Base-by-base conservation (phyloP, 2,113 vertebrate species). In the Oxygymnocypris stewartii region DNA sequence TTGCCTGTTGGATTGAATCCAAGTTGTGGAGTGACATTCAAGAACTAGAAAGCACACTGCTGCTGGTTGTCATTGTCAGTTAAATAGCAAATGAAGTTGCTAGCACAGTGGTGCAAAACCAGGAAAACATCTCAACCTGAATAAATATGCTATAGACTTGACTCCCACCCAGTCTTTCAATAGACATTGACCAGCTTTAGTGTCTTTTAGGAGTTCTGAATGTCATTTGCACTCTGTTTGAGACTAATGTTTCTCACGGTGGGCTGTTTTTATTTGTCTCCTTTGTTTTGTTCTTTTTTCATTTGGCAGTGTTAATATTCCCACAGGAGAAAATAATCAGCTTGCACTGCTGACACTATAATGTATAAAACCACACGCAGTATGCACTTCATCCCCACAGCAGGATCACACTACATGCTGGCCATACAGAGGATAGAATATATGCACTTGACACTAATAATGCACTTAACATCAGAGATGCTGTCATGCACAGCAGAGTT, bases 1-100 rank as follows among this genome's bases (percentile, higher is more conserved):
- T 37, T 63, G 71, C 78, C 71, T 81, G 83, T 83, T 82, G 84
- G 83, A 88, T 89, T 89, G 88, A 89, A 89, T 88, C 78, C 83
- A 88, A 83, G n/a, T 61, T 75, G 69, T 77, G 75, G 85, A 69
- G 82, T 87, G 81, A 90, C 86, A 82, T 90, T 88, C 65, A 82
- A 81, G 65, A 84, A n/a, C 37, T 77, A 54, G 16, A 86, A 82
- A 86, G 42, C 51, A 78, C 67, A 87, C 74, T 65, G 67, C 65
- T 81, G 63, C 61, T 61, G 20, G 65, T 77, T 59, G 6, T 42
- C 20, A 77, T 76, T 67, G 73, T 88, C 37, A n/a, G 23, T 57
- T 80, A 28, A 14, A 47, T 14, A 71, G 20, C 9, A n/a, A 61
- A 35, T 42, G 35, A 73, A 63, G 14, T 73, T 74, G 28, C 54